These are phyloP conservation scores for Iguana delicatissima DNA, from an alignment of 2,797 vertebrate species.

Conservation along the genomic window DNA sequence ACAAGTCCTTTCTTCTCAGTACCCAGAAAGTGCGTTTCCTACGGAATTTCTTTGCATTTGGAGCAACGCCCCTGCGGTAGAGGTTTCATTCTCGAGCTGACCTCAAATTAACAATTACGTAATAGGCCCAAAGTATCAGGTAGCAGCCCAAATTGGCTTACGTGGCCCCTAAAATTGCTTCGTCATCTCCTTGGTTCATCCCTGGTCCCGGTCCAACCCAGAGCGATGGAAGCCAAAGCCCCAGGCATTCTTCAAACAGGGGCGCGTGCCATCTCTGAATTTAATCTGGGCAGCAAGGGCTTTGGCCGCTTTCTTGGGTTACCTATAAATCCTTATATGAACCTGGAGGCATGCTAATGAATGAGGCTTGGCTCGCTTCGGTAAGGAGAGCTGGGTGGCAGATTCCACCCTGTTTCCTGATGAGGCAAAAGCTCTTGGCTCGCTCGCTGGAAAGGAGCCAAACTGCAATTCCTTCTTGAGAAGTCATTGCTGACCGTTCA, in stretches of 20 bases:
- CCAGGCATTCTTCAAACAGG: neutral
- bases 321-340: constrained; percentile 10
- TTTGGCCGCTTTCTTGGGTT: neutral
- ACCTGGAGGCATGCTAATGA: neutral
- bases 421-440: neutral
- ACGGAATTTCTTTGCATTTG: neutral
- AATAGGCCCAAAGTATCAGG: neutral
- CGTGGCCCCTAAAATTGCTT: neutral
- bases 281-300: neutral
- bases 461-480: neutral
- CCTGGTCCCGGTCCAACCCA: neutral
- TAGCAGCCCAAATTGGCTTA: neutral
- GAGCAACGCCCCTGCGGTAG: neutral
- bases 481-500: neutral
- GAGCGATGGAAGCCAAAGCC: neutral
- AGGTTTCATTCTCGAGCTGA: neutral
- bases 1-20: neutral
- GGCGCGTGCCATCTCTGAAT: neutral
- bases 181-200: too few species aligned
- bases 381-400: neutral
- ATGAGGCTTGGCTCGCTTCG: neutral
- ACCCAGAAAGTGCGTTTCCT: neutral
- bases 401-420: neutral
- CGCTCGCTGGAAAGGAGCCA: neutral
- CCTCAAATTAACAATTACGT: neutral